These are phyloP conservation scores for Polyommatus iphigenia DNA, from an alignment of 2,888 invertebrate species.

Conservation along the genomic window DNA sequence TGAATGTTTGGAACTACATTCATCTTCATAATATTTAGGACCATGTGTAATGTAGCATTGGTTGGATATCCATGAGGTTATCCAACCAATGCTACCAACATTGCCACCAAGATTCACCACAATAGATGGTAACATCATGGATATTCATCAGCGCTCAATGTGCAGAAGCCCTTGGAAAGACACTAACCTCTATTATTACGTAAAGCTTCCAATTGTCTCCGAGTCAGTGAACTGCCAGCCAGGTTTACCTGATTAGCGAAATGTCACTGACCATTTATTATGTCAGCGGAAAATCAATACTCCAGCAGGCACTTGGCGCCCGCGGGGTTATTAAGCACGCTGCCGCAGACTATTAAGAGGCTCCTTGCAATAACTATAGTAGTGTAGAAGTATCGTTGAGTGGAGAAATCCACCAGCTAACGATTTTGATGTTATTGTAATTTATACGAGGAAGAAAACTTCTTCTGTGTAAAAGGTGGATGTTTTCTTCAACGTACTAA, in stretches of 20 bases:
- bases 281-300: constrained; percentile 31
- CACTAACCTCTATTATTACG: background rate
- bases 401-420: background rate
- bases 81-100: no score
- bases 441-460: no score
- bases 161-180: background rate
- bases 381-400: background rate
- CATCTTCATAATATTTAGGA: no score
- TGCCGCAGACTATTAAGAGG: background rate
- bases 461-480: no score
- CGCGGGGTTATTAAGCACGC: background rate
- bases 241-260: constrained; percentile 12
- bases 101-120: no score
- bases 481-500: no score
- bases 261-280: constrained; percentile 29
- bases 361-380: background rate
- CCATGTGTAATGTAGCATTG: no score
- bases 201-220: background rate
- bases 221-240: constrained; percentile 9
- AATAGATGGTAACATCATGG: background rate
- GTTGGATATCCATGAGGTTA: no score
- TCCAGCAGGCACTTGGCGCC: background rate
- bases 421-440: background rate
- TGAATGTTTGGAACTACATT: no score
- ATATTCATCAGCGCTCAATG: background rate